Evolutionary conservation across 2,113 vertebrate genomes (phyloP), one percentile per base, ranked within the genome.

Genomic region (Orientallactaga bullata): DNA sequence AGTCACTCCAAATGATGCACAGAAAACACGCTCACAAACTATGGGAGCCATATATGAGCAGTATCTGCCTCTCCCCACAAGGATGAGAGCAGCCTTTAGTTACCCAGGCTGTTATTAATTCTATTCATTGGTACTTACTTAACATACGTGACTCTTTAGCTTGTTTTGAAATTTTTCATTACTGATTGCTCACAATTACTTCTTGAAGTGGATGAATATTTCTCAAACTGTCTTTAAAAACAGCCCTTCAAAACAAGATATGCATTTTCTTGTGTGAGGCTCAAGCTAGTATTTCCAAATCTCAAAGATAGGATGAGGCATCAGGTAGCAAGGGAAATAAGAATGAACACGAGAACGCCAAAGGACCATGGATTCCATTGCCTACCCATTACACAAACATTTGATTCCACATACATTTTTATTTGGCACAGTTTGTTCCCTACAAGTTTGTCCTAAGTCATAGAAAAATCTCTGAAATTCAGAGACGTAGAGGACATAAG

Each of bases 81-180:
- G n/a, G 39, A 78, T 26, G 58, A 39, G n/a, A 63, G 32, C 68
- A 80, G 61, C n/a, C 69, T 88, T 90, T 81, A 69, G 68, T 51
- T 37, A 79, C 42, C 18, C 74, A 82, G 11, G 1, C 47, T 82
- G 55, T 72, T 58, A 82, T 51, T 51, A 88, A 85, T 81, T 61
- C 23, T 35, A 69, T 9, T 86, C 69, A 91, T 24, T 92, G 81
- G 87, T 47, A 85, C 42, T 78, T 60, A 72, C 35, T 89, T 83
- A 76, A 60, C 86, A 85, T 28, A 35, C 12, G 13, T 1, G 60
- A 85, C 51, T 21, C 9, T 82, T 93, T 82, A 13, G 39, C 37
- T 79, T 72, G 47, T 23, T 81, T 91, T 97, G 66, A n/a, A 74
- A 42, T 88, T 60, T 93, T 88, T 72, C 74, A 63, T 65, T 92